Evolutionary conservation across 1,140 invertebrate species (phyloP).

Genomic region (Calycopis cecrops): DNA sequence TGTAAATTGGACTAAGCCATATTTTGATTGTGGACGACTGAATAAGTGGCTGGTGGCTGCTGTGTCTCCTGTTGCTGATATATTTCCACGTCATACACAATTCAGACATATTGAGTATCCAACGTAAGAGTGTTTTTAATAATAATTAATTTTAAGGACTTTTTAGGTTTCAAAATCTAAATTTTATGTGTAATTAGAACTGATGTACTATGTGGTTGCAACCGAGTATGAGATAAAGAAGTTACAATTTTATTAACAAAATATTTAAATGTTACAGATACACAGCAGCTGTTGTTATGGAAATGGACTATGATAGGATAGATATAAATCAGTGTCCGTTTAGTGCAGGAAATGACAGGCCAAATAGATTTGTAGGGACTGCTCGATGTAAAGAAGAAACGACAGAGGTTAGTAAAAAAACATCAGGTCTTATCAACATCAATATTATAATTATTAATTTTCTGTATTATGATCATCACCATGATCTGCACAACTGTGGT

Average conservation of each 20-base stretch:
- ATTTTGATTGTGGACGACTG: conserved; percentile 96
- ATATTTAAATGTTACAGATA: conserved; percentile 78
- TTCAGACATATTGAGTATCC: conserved; percentile 97
- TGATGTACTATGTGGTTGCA: no score
- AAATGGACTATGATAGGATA: conserved; percentile 97
- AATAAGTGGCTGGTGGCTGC: conserved; percentile 97
- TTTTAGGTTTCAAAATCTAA: no score
- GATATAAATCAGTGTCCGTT: conserved; percentile 98
- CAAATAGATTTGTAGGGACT: conserved; percentile 93
- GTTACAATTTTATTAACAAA: not conserved
- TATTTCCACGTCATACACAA: conserved; percentile 95
- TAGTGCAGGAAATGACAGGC: conserved; percentile 90
- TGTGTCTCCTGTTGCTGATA: conserved; percentile 95
- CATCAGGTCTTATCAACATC: no score
- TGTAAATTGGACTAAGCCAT: conserved; percentile 94
- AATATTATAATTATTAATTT: no score
- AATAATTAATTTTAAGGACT: no score
- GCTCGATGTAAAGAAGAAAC: conserved; percentile 94
- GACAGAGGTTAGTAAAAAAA: conserved; percentile 84
- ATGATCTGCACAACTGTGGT: no score
- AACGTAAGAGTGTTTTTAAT: conserved; percentile 88
- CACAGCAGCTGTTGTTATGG: conserved; percentile 93
- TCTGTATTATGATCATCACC: no score
- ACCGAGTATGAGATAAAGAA: no score
- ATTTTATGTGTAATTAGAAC: not conserved